A percentile compares a stretch with the other conserved stretches of the same genome.
Conservation (phyloP, 1,140 invertebrate species). For the Listronotus oregonensis region DNA sequence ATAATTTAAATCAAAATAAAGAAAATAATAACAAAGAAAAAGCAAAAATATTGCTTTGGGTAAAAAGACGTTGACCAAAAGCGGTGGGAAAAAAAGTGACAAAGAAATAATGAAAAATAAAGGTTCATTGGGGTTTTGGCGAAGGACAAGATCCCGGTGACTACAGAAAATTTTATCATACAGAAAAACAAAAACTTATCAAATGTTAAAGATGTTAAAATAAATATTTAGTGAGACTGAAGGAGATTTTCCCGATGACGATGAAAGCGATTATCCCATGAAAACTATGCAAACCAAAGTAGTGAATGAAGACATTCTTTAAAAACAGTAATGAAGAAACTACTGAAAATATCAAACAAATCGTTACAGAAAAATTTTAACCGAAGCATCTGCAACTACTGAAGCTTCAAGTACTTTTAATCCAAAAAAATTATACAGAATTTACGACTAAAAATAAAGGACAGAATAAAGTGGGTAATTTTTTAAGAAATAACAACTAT, state of each 20-base stretch:
- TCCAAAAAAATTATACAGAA: not conserved
- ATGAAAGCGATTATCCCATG: not conserved
- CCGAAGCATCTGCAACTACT: not conserved
- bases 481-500: not conserved
- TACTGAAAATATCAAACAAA: too few species aligned
- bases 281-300: not conserved
- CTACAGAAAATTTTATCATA: conserved; percentile 22
- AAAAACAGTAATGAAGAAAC: too few species aligned
- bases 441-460: not conserved
- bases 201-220: conserved; percentile 24
- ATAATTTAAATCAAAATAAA: not conserved
- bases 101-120: not conserved
- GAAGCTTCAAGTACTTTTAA: not conserved
- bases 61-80: not conserved
- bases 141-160: conserved; percentile 4
- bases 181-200: conserved; percentile 18
- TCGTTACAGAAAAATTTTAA: not conserved
- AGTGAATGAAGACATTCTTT: too few species aligned
- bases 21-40: not conserved
- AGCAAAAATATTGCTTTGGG: too few species aligned
- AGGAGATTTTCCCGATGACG: conserved; percentile 26
- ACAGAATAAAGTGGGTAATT: not conserved
- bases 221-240: conserved; percentile 26
- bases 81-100: not conserved
- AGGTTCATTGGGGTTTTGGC: not conserved